Base-by-base conservation (phyloP, 2,888 invertebrate species). In the Flexamia atlantica region DNA sequence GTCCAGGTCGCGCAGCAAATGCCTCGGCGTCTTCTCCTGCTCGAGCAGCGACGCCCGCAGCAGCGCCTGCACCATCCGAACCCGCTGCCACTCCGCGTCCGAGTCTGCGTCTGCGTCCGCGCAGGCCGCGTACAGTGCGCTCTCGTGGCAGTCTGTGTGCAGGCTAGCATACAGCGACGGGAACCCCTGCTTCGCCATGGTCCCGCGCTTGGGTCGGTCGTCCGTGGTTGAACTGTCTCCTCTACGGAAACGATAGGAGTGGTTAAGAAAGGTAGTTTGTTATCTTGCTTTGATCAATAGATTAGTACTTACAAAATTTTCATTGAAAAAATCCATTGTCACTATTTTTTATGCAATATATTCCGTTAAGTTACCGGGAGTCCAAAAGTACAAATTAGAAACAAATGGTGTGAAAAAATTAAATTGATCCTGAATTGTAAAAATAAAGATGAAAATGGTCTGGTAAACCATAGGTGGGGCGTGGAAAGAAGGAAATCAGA, bases 31-130 rank as follows among this genome's bases (percentile, higher is more conserved):
- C n/a, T 82, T 84, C 36, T 84, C 84, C 60, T 82, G 76, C 28
- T 84, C 76, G 32, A 84, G 36, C 10, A 84, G 25, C 3, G 82
- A 81, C 12, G 82, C 81, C 14, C 82, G 84, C 60, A 84, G 82
- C 23, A 84, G n/a, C 9, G 81, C 72, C 36, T 84, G 82, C 4
- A 76, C 53, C 25, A 84, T 17, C 25, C 57, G 42, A 12, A 60
- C 46, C 68, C 82, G 76, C 57, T 23, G 40, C 82, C 81, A 76
- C 36, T 64, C 81, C 12, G 28, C 17, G 32, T 83, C 32, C n/a
- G 20, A 32, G n/a, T 42, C 60, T 3, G 3, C 12, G 20, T 64
- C 60, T 10, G 28, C 17, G 20, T 36, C 40, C 0, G 17, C 23
- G 3, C 28, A 42, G 1, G 10, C 57, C 0, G 70, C n/a, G 10